These are phyloP conservation scores for Tethya wilhelma DNA, from an alignment of 37 sponge, comb jelly and placozoan species.

Conservation along the genomic window DNA sequence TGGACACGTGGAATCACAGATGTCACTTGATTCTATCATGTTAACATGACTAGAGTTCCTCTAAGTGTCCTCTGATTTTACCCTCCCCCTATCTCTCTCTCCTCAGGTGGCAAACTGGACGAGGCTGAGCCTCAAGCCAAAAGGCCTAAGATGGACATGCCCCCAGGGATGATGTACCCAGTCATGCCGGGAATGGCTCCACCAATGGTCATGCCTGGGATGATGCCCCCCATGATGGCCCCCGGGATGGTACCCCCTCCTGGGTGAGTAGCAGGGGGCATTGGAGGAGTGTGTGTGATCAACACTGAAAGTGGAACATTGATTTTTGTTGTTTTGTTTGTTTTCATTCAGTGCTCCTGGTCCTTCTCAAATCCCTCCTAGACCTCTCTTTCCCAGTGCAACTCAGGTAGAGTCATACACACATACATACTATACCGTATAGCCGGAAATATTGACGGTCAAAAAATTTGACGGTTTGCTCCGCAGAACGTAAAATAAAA, in stretches of 20 bases:
- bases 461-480: too few relatives aligned
- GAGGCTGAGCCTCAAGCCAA: constrained; percentile 26
- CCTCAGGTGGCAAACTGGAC: constrained; percentile 11
- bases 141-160: constrained; percentile 26
- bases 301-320: background rate
- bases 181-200: constrained; percentile 58
- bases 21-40: too few relatives aligned
- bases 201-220: constrained; percentile 53
- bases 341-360: background rate
- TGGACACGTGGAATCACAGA: too few relatives aligned
- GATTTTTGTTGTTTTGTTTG: background rate
- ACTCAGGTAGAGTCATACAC: too few relatives aligned
- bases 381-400: constrained; percentile 41
- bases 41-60: too few relatives aligned
- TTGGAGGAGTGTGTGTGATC: background rate
- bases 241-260: background rate
- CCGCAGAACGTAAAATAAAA: too few relatives aligned
- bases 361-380: constrained; percentile 3
- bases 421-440: too few relatives aligned
- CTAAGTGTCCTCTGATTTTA: too few relatives aligned
- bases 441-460: too few relatives aligned
- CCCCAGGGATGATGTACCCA: constrained; percentile 21
- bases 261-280: background rate
- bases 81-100: too few relatives aligned
- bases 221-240: constrained; percentile 15